A percentile compares a stretch with the other conserved stretches of the same genome.
phyloP scores from a whole-genome alignment of 35 echinoderm and acorn worm species.

The Apostichopus californicus region DNA sequence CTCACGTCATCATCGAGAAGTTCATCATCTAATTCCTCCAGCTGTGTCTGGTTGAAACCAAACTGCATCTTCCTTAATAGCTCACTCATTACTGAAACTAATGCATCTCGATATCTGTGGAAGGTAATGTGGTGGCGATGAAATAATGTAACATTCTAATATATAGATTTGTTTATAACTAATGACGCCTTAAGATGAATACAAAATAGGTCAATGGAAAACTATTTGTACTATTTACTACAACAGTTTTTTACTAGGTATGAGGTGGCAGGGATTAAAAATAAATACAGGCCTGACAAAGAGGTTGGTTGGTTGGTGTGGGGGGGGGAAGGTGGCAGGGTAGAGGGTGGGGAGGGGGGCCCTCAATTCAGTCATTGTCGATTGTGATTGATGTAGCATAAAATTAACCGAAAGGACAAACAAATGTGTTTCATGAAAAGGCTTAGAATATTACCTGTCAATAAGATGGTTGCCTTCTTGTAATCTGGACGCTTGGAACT shows the following conservation, averaged over 20 bases:
- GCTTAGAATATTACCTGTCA: slow-evolving; percentile 66
- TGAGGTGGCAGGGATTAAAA: too few species aligned
- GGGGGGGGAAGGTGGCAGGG: too few species aligned
- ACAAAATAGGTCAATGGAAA: neutral
- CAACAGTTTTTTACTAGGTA: too few species aligned
- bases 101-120: slow-evolving; percentile 90
- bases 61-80: slow-evolving; percentile 96
- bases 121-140: neutral
- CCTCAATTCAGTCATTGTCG: too few species aligned
- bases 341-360: too few species aligned
- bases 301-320: too few species aligned
- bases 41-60: slow-evolving; percentile 89
- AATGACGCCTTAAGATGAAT: too few species aligned
- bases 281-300: too few species aligned
- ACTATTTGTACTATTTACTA: neutral
- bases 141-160: too few species aligned
- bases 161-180: too few species aligned
- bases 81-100: slow-evolving; percentile 87
- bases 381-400: too few species aligned
- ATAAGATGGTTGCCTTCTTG: slow-evolving; percentile 71
- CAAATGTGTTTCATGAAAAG: neutral
- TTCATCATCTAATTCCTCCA: slow-evolving; percentile 97
- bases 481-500: slow-evolving; percentile 71
- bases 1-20: slow-evolving; percentile 94
- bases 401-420: too few species aligned